Conservation (phyloP, 2,797 vertebrate species). For the Odontamblyopus lacepedii region DNA sequence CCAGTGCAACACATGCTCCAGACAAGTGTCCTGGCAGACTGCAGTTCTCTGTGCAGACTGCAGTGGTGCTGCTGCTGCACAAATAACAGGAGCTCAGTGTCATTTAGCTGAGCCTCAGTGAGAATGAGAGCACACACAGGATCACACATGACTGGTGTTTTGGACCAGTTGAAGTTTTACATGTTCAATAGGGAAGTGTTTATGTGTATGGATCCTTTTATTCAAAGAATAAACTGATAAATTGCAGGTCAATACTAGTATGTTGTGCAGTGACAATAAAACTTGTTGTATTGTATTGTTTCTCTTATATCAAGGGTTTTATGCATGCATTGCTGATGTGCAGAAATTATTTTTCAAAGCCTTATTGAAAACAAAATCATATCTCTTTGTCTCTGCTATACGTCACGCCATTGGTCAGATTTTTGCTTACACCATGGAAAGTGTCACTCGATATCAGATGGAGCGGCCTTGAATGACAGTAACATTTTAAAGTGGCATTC, state of each 20-base stretch:
- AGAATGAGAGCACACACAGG: conserved; percentile 36
- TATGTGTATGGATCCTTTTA: too few relatives aligned
- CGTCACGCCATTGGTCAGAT: not conserved
- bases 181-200: not conserved
- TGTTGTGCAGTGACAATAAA: too few relatives aligned
- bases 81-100: conserved; percentile 48
- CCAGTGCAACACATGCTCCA: conserved; percentile 12
- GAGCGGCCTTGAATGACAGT: not conserved
- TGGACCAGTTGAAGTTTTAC: not conserved
- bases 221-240: too few relatives aligned
- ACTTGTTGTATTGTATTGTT: not conserved
- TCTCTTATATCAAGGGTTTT: not conserved
- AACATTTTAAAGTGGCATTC: not conserved
- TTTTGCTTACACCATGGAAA: not conserved
- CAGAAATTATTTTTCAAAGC: not conserved
- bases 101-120: conserved; percentile 68
- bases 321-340: not conserved
- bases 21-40: conserved; percentile 32
- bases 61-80: conserved; percentile 74
- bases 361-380: not conserved
- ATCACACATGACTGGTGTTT: conserved; percentile 1
- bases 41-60: conserved; percentile 67
- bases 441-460: not conserved
- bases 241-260: too few relatives aligned
- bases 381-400: not conserved